phyloP scores from a whole-genome alignment of 2,113 vertebrate genomes.

The Sceloporus tristichus region DNA sequence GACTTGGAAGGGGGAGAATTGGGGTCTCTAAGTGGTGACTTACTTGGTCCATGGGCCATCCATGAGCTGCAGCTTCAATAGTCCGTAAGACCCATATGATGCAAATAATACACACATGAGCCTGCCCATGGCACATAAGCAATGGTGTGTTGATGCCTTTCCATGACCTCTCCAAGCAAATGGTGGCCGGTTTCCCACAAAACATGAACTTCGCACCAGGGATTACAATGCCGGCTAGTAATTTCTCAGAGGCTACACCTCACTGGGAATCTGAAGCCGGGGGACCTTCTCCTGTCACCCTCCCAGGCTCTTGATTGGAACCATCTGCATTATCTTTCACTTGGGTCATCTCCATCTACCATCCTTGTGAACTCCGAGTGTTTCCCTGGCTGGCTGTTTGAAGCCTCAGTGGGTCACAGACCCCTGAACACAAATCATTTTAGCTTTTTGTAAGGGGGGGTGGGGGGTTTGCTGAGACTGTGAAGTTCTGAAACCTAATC shows the following conservation, averaged over 20 bases:
- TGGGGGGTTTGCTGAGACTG: constrained; percentile 76
- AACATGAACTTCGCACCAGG: no score
- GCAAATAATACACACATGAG: no score
- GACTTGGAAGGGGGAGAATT: no score
- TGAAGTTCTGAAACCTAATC: constrained; percentile 91
- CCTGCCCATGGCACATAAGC: no score
- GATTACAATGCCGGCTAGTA: no score
- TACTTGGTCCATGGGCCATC: no score
- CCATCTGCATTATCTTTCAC: constrained; percentile 93
- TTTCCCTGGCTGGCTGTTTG: constrained; percentile 88
- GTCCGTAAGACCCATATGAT: no score
- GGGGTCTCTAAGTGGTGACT: no score
- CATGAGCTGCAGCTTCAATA: no score
- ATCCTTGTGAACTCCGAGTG: constrained; percentile 87
- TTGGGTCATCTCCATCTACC: constrained; percentile 75
- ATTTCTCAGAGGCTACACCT: not conserved
- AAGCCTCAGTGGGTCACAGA: constrained; percentile 92
- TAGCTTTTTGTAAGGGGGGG: constrained; percentile 78
- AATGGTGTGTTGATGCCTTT: not conserved
- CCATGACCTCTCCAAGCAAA: no score
- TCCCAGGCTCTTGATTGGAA: constrained; percentile 81
- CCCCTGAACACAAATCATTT: constrained; percentile 96
- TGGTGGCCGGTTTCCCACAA: no score
- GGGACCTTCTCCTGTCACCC: constrained; percentile 68
- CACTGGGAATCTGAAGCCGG: constrained; percentile 46